Base-by-base conservation (phyloP, 2,888 invertebrate genomes). In the Netelia fuscicornis region DNA sequence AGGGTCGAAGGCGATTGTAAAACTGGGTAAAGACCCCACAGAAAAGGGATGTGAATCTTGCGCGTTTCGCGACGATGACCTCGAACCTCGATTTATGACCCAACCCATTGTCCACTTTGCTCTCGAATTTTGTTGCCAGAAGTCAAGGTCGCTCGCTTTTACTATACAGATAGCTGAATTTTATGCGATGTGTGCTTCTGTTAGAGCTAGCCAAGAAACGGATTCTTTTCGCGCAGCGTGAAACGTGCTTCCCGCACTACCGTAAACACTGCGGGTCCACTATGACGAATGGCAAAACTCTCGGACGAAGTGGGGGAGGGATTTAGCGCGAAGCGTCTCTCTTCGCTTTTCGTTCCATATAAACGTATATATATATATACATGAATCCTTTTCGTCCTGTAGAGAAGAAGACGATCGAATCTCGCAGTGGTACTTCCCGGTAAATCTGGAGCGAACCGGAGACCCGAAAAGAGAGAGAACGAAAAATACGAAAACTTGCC, bases 81-180 rank as follows among this genome's bases (percentile, higher is more conserved):
- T 92, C 91, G 92, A 84, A 79, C 86, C 5, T 17, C 20, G 90
- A 93, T 93, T 93, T 93, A 93, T 90, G 91, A 87, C 88, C 86
- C 81, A 86, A 52, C 25, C 91, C 88, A 91, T 91, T 92, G 90
- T 90, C 89, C 89, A 85, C 86, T 85, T 77, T 60, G 84, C 74
- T 81, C 76, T 81, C 89, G 89, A 80, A 77, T 79, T 86, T 86
- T 37, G 37, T 70, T 56, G 77, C 62, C 88, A 90, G 89, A 90
- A 92, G 90, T 90, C 92, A 92, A 93, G 92, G 92, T 90, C 91
- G 89, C 76, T 54, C 17, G 70, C 17, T 54, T 75, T 60, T 72
- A 67, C 56, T 25, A 13, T 17, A 30, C 17, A 65, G 20, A 62
- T 54, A 48, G 10, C 3, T 48, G 13, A 13, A 48, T 48, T 13